These are phyloP conservation scores for Otis tarda DNA, from an alignment of 2,113 vertebrate species.

Conservation along the genomic window DNA sequence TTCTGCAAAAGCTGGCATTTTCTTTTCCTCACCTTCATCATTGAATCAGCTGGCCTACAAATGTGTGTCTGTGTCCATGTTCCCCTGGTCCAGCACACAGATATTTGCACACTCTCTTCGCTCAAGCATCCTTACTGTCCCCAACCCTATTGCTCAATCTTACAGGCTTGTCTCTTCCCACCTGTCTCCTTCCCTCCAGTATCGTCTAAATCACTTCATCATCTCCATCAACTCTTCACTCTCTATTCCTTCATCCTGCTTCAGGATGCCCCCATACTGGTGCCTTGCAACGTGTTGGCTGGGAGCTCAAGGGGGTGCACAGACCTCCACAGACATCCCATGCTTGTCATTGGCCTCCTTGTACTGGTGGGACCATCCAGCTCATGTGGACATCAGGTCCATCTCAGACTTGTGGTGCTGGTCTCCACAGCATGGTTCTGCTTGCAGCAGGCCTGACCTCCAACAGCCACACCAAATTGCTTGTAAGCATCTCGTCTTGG, in stretches of 20 bases:
- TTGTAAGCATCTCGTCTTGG: neutral
- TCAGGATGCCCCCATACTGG: neutral
- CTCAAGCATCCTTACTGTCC: neutral
- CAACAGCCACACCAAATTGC: too few relatives aligned
- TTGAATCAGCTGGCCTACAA: accelerated
- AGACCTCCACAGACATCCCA: neutral
- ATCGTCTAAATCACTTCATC: neutral
- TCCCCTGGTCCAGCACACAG: neutral
- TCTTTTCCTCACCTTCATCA: neutral
- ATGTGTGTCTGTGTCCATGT: accelerated
- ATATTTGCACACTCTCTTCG: neutral
- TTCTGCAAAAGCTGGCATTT: neutral
- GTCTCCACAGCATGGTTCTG: neutral
- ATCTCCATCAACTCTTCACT: neutral
- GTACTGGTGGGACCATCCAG: too few relatives aligned
- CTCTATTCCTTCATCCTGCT: neutral
- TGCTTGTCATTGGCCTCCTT: neutral
- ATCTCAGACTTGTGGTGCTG: too few relatives aligned
- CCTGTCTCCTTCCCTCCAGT: neutral
- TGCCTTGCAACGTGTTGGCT: neutral
- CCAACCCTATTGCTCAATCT: too few relatives aligned
- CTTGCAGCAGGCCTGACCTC: too few relatives aligned
- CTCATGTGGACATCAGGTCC: neutral
- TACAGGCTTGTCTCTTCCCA: neutral
- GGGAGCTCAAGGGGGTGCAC: neutral